Evolutionary conservation across 2,888 invertebrate species (phyloP).

Genomic region (Camptogramma bilineatum): DNA sequence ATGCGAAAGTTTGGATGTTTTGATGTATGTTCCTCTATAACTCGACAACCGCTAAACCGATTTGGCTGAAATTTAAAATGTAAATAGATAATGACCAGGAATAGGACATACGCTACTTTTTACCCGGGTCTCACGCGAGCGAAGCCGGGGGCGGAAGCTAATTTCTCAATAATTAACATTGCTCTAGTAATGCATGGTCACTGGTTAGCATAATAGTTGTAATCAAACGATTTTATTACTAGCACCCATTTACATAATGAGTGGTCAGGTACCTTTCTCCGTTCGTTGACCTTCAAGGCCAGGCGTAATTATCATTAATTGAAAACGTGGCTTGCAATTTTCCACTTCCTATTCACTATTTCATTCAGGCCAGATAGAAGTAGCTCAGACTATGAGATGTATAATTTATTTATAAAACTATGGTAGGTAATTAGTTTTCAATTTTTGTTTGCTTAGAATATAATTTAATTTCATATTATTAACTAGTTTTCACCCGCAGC

Average conservation of each 20-base stretch:
- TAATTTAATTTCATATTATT: too few species aligned
- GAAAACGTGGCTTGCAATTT: constrained; percentile 41
- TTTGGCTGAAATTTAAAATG: too few species aligned
- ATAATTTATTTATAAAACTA: not conserved
- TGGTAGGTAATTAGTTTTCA: not conserved
- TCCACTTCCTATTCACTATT: constrained; percentile 23
- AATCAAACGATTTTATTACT: constrained; percentile 54
- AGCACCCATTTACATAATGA: constrained; percentile 65
- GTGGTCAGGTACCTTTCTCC: constrained; percentile 61
- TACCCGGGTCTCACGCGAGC: too few species aligned
- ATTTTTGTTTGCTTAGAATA: too few species aligned
- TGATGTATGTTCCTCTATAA: too few species aligned
- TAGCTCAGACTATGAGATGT: not conserved
- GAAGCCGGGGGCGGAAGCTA: not conserved
- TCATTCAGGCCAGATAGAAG: constrained; percentile 6
- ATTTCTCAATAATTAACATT: constrained; percentile 5
- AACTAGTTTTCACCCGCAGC: too few species aligned
- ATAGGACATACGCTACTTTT: too few species aligned
- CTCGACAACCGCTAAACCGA: too few species aligned
- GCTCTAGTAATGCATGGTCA: constrained; percentile 41
- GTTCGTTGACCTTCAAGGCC: constrained; percentile 72
- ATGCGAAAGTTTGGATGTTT: too few species aligned
- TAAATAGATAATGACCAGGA: too few species aligned
- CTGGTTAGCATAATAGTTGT: constrained; percentile 45
- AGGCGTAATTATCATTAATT: constrained; percentile 54